Percentiles rank a stretch among this genome's conserved stretches.
Evolutionary conservation across 2,113 vertebrate species (phyloP).

Genomic region (Melanostigma gelatinosum): DNA sequence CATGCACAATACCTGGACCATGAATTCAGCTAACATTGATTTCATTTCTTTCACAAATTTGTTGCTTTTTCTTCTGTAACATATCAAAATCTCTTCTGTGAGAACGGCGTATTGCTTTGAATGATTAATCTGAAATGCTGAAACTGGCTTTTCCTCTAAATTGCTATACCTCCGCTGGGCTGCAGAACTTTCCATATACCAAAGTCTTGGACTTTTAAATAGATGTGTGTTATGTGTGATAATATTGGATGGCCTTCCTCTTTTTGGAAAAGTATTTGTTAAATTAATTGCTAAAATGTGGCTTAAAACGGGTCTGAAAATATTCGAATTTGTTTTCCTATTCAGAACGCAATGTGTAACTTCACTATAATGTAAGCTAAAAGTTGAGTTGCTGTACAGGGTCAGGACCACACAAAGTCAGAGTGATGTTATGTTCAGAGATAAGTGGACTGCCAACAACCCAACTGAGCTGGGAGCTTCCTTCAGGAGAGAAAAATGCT

Average conservation of each 20-base stretch:
- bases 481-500: background rate
- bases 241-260: background rate
- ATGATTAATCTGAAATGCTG: background rate
- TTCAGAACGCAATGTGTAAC: background rate
- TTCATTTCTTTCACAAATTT: background rate
- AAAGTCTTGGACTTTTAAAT: background rate
- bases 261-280: background rate
- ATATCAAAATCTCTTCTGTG: background rate
- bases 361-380: background rate
- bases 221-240: background rate
- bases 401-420: conserved; percentile 15
- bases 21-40: background rate
- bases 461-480: background rate
- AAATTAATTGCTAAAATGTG: conserved; percentile 10
- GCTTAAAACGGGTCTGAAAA: background rate
- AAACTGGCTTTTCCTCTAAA: background rate
- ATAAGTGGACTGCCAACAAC: conserved; percentile 8
- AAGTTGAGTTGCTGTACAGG: background rate
- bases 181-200: background rate
- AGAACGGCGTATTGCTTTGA: background rate
- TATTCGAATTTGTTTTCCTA: background rate
- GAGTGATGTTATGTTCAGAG: background rate
- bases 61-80: background rate
- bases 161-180: background rate
- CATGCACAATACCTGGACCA: background rate